These are phyloP conservation scores for Cheilinus undulatus DNA, from an alignment of 2,113 vertebrate genomes.

Conservation along the genomic window DNA sequence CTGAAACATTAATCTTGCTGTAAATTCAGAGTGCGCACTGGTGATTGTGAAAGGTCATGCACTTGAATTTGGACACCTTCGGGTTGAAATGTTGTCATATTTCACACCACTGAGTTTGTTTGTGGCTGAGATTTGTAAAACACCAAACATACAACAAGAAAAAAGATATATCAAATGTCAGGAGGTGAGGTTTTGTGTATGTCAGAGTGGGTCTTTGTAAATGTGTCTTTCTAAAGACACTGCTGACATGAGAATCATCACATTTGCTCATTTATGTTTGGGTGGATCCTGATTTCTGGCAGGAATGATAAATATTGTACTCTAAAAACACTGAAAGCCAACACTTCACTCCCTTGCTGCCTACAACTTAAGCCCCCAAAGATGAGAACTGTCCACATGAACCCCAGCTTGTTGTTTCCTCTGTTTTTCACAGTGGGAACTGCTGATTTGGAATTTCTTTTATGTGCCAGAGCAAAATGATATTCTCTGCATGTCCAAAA, in stretches of 20 bases:
- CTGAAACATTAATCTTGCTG: constrained; percentile 60
- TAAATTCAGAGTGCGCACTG: constrained; percentile 53
- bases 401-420: constrained; percentile 16
- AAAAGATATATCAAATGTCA: constrained; percentile 32
- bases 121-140: constrained; percentile 32
- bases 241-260: constrained; percentile 12
- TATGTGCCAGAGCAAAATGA: constrained; percentile 17
- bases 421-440: constrained; percentile 13
- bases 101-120: constrained; percentile 41
- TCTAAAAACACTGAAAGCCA: constrained; percentile 46
- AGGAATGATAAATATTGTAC: constrained; percentile 54
- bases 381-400: constrained; percentile 33
- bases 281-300: constrained; percentile 64
- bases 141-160: constrained; percentile 28
- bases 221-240: constrained; percentile 2
- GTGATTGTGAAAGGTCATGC: constrained; percentile 42
- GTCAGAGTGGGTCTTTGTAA: not conserved
- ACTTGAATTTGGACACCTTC: constrained; percentile 49
- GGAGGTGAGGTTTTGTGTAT: constrained; percentile 17
- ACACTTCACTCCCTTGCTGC: constrained; percentile 39
- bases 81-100: constrained; percentile 38
- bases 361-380: constrained; percentile 31
- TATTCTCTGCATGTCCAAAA: not conserved
- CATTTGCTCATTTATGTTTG: constrained; percentile 44
- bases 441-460: constrained; percentile 12